Evolutionary conservation across 1,140 invertebrate genomes (phyloP).

Genomic region (Pseudomyrmex flavicornis): DNA sequence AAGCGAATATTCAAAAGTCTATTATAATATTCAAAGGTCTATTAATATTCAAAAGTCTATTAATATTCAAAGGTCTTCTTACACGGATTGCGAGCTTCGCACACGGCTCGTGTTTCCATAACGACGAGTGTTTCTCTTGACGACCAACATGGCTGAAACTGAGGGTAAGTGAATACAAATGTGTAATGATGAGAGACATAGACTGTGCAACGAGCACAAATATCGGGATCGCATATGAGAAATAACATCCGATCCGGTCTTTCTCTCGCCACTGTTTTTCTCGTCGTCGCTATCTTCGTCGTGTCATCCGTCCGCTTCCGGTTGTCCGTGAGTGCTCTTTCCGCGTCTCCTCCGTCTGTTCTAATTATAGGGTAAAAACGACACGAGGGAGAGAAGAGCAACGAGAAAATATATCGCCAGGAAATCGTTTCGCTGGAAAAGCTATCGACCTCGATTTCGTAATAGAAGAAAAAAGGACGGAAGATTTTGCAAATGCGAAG

Average conservation of each 20-base stretch:
- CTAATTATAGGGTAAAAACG: slow-evolving; percentile 55
- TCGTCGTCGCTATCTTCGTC: not conserved
- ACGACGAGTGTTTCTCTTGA: slow-evolving; percentile 73
- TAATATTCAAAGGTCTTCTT: too few species aligned
- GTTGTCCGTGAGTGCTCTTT: slow-evolving; percentile 35
- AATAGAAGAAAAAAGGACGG: not conserved
- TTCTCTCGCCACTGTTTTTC: slow-evolving; percentile 25
- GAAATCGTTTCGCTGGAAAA: not conserved
- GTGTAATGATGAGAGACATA: slow-evolving; percentile 54
- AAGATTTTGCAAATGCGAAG: not conserved
- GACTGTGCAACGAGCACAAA: slow-evolving; percentile 45
- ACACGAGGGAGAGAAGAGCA: not conserved
- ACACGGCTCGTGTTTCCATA: slow-evolving; percentile 66
- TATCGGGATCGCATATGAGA: slow-evolving; percentile 27
- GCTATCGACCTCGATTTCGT: slow-evolving; percentile 44
- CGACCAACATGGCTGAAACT: slow-evolving; percentile 79
- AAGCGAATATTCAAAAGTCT: too few species aligned
- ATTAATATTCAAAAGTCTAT: too few species aligned
- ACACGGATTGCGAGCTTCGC: too few species aligned
- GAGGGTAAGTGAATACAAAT: slow-evolving; percentile 79
- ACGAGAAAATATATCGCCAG: slow-evolving; percentile 24
- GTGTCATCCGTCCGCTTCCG: slow-evolving; percentile 48
- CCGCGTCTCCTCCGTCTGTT: slow-evolving; percentile 15
- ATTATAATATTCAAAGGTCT: too few species aligned
- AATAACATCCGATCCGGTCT: too few species aligned